A percentile compares a stretch with the other conserved stretches of the same genome.
phyloP scores from a whole-genome alignment of 2,113 vertebrate species.

The Trochalopteron elliotii region DNA sequence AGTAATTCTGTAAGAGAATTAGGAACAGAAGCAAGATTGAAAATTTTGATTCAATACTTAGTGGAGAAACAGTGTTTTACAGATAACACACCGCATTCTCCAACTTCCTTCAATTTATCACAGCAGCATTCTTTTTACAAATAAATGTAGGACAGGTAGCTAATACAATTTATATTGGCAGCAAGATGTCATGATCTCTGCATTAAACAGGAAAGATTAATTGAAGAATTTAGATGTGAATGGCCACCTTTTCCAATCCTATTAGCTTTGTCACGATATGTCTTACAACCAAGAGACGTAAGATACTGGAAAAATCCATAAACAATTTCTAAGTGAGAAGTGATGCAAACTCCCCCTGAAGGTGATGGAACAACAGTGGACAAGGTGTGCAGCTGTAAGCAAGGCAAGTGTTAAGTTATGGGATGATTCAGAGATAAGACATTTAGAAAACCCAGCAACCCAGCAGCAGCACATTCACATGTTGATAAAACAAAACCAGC shows the following conservation, averaged over 20 bases:
- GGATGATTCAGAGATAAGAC: neutral
- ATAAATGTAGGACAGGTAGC: neutral
- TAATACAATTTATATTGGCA: neutral
- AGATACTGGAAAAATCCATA: neutral
- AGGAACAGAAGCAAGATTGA: neutral
- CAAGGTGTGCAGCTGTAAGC: neutral
- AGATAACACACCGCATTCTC: neutral
- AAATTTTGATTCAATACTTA: neutral
- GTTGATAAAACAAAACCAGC: neutral
- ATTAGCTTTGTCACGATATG: neutral
- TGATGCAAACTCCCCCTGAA: neutral
- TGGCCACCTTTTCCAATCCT: neutral
- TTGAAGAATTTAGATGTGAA: neutral
- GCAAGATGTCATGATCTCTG: neutral
- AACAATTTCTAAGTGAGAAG: neutral
- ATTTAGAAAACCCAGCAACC: neutral
- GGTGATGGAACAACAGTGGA: neutral
- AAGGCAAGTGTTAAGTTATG: neutral
- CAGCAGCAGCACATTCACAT: neutral
- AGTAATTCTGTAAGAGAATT: neutral
- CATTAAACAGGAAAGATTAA: neutral
- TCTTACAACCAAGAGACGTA: neutral
- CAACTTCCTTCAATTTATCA: neutral
- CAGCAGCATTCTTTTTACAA: neutral
- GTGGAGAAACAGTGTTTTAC: neutral